Conservation (phyloP, 2,113 vertebrate species). For the Cyprinus carpio region DNA sequence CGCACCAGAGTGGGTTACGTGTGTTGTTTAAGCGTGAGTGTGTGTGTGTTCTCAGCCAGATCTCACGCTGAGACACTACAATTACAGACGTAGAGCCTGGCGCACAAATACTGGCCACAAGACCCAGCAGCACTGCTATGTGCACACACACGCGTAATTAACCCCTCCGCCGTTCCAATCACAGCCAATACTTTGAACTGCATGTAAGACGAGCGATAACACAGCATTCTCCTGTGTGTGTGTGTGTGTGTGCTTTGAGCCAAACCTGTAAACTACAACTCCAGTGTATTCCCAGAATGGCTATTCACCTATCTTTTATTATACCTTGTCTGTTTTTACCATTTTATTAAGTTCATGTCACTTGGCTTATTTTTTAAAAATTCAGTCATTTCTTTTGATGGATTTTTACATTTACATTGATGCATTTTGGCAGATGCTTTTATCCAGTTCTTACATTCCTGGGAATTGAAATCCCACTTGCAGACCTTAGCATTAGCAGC, state of each 20-base stretch:
- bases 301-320: background rate
- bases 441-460: background rate
- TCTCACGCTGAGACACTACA: constrained; percentile 40
- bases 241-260: background rate
- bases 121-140: constrained; percentile 37
- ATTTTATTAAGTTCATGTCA: background rate
- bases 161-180: constrained; percentile 63
- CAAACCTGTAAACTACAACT: background rate
- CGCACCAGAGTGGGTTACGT: background rate
- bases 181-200: constrained; percentile 60
- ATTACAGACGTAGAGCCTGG: constrained; percentile 40
- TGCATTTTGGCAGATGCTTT: background rate
- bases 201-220: constrained; percentile 42
- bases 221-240: background rate
- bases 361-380: too few species aligned
- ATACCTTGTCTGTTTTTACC: background rate
- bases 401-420: background rate
- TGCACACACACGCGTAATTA: constrained; percentile 54
- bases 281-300: background rate
- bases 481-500: background rate
- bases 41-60: constrained; percentile 21
- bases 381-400: background rate
- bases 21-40: background rate
- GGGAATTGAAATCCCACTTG: background rate
- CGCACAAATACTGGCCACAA: constrained; percentile 7